These are phyloP conservation scores for Pollenia amentaria DNA, from an alignment of 2,888 invertebrate species.

Conservation along the genomic window DNA sequence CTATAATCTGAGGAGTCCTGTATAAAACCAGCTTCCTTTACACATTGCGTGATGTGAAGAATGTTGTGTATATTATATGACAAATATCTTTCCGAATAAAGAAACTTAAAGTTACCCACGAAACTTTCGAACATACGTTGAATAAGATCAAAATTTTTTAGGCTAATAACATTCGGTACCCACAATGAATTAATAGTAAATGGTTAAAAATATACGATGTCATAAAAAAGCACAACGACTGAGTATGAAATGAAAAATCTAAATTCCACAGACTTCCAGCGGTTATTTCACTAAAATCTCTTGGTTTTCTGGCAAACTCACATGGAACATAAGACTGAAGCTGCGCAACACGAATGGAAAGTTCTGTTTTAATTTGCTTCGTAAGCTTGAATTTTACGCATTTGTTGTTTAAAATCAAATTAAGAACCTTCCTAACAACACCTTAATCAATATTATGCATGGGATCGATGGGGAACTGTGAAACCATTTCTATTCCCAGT, in stretches of 20 bases:
- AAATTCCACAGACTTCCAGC: constrained; percentile 30
- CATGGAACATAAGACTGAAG: constrained; percentile 27
- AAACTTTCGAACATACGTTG: constrained; percentile 32
- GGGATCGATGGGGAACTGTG: too few relatives aligned
- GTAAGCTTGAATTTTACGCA: constrained; percentile 24
- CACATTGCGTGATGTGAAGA: too few relatives aligned
- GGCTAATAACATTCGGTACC: constrained; percentile 28
- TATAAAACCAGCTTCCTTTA: too few relatives aligned
- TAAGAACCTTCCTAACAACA: constrained; percentile 32
- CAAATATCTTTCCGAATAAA: constrained; percentile 24
- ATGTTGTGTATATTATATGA: constrained; percentile 31
- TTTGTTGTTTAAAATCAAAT: constrained; percentile 37
- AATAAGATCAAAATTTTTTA: constrained; percentile 6
- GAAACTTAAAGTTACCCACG: too few relatives aligned
- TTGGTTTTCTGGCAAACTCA: constrained; percentile 31
- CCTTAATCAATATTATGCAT: too few relatives aligned
- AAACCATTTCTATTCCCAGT: too few relatives aligned
- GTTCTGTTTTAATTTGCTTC: constrained; percentile 24
- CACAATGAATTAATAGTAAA: too few relatives aligned
- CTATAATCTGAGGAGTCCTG: too few relatives aligned
- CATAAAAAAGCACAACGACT: constrained; percentile 19
- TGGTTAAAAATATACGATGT: constrained; percentile 30
- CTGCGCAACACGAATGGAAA: too few relatives aligned
- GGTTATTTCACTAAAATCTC: constrained; percentile 33
- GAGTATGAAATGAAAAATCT: constrained; percentile 37